phyloP scores from a whole-genome alignment of 2,888 invertebrate species.

The Amphipoea lucens region DNA sequence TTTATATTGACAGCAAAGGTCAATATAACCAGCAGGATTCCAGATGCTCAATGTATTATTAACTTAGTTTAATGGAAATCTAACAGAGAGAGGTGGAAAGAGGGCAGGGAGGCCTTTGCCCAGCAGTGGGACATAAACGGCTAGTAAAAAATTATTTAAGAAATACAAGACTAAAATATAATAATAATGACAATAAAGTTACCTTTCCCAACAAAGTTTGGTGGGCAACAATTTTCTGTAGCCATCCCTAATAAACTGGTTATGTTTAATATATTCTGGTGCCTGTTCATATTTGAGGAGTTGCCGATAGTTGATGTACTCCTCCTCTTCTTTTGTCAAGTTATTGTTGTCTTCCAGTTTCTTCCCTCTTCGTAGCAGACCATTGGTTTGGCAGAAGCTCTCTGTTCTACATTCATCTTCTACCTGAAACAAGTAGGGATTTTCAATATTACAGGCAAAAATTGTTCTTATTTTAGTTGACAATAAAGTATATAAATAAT shows the following conservation, averaged over 20 bases:
- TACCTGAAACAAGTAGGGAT: slow-evolving; percentile 71
- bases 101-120: no score
- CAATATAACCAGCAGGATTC: neutral
- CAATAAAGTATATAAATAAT: neutral
- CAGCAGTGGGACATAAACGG: no score
- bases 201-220: slow-evolving; percentile 97
- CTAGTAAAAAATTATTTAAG: no score
- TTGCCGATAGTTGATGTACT: slow-evolving; percentile 87
- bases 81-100: no score
- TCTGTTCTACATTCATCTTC: slow-evolving; percentile 79
- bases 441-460: neutral
- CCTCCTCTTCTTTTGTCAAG: slow-evolving; percentile 85
- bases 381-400: slow-evolving; percentile 73
- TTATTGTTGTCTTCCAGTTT: slow-evolving; percentile 88
- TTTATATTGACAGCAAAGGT: neutral
- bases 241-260: slow-evolving; percentile 95
- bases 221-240: slow-evolving; percentile 95
- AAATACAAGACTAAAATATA: neutral
- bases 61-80: no score
- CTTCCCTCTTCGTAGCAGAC: slow-evolving; percentile 82
- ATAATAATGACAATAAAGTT: slow-evolving; percentile 50
- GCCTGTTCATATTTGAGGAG: slow-evolving; percentile 91
- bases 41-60: neutral
- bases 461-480: neutral
- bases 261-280: slow-evolving; percentile 95